Evolutionary conservation across 2,113 vertebrate genomes (phyloP).

Genomic region (Fregetta grallaria): DNA sequence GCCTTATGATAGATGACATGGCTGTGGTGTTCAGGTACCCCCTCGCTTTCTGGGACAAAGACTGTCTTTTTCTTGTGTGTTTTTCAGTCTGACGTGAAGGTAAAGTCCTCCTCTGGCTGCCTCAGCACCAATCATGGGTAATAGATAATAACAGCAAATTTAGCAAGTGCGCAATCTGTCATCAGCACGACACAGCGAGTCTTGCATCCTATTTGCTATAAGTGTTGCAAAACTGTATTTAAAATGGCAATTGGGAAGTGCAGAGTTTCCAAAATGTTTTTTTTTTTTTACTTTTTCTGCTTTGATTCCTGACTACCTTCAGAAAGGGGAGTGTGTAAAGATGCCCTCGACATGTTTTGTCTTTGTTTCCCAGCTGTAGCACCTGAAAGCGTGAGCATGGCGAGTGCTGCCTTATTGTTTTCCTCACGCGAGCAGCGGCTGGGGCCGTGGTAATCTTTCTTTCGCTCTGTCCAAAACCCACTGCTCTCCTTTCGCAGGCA

Average conservation of each 20-base stretch:
- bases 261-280: not conserved
- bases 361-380: not conserved
- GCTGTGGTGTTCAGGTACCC: not conserved
- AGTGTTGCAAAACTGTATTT: not conserved
- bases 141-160: not conserved
- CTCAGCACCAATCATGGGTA: not conserved
- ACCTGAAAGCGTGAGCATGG: not conserved
- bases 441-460: not conserved
- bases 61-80: not conserved
- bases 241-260: not conserved
- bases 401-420: not conserved
- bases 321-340: not conserved
- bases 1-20: not conserved
- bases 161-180: not conserved
- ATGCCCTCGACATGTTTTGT: not conserved
- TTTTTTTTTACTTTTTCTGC: not conserved
- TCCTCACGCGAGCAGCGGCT: accelerated
- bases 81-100: not conserved
- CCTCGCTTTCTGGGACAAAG: not conserved
- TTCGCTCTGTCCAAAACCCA: not conserved
- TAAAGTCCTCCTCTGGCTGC: not conserved
- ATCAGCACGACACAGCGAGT: not conserved
- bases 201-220: not conserved
- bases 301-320: not conserved
- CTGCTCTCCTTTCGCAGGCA: not conserved